Base-by-base conservation (phyloP, 2,797 vertebrate genomes). In the Xiphophorus birchmanni region DNA sequence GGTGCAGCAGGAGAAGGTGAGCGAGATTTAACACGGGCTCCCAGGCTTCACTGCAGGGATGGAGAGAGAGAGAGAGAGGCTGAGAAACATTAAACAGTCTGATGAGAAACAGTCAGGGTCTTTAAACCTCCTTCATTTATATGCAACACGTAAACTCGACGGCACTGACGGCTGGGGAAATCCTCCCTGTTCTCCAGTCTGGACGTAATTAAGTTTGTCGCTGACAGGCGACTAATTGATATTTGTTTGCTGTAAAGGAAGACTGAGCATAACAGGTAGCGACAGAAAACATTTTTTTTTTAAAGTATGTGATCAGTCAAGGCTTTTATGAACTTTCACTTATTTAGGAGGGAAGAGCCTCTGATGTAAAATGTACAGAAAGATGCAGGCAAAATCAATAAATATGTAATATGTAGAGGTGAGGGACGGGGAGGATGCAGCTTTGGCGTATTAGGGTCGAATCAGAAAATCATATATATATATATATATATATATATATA, bases 11-110 rank as follows among this genome's bases (percentile, higher is more conserved):
- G 54, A 40, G 6, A 17, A 77, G 47, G 77, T 76, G 79, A 80
- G 73, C 54, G 50, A 87, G 78, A 78, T 88, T 84, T 76, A 81
- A 72, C 80, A 63, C 35, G 0, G 44, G 73, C 75, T 80, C 3
- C 60, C 77, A 26, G 69, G 72, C 75, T 79, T 65, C 73, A 67
- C 32, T 44, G 56, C 65, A 26, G 71, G 79, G 84, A 82, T 78
- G 83, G 44, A 58, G 56, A 86, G 85, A 75, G 18, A 75, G 3
- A 17, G 5, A 45, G 85, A 77, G 17, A 74, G 76, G 56, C 48
- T 47, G 26, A 37, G 75, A 82, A 21, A 23, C 0, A 72, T 29
- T 60, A 71, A 81, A 71, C 44, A 74, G 35, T 47, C 72, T 44
- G 48, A 44, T 47, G 7, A 78, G 35, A 45, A 32, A 69, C 12